A percentile compares a stretch with the other conserved stretches of the same genome.
phyloP scores from a whole-genome alignment of 2,113 vertebrate genomes.

The Thinocorus orbignyianus region DNA sequence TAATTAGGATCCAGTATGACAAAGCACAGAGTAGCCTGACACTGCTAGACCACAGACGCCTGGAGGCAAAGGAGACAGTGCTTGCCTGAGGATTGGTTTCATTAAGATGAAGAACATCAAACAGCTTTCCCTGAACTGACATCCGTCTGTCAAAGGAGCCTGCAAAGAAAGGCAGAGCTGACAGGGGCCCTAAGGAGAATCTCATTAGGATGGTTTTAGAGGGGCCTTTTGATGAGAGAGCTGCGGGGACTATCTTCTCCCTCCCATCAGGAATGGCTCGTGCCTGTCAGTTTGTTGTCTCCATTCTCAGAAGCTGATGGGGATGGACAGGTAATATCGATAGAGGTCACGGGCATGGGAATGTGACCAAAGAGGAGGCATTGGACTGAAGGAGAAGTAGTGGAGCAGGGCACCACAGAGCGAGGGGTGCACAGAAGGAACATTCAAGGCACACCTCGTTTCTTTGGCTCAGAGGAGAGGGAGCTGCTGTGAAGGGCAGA shows the following conservation, averaged over 20 bases:
- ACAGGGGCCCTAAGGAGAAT: constrained; percentile 54
- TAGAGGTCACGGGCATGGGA: neutral
- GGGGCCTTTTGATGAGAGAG: neutral
- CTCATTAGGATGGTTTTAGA: constrained; percentile 60
- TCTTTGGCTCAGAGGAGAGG: neutral
- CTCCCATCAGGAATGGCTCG: neutral
- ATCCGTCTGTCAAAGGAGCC: constrained; percentile 60
- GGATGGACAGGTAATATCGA: constrained; percentile 22
- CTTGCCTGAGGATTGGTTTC: constrained; percentile 43
- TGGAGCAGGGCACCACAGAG: neutral
- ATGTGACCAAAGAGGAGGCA: constrained; percentile 2
- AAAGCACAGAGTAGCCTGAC: constrained; percentile 43
- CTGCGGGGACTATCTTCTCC: neutral
- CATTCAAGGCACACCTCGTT: accelerated
- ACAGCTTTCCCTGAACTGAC: constrained; percentile 41
- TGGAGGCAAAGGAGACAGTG: constrained; percentile 37
- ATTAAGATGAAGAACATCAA: constrained; percentile 61
- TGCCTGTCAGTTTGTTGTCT: constrained; percentile 21
- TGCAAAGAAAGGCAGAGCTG: constrained; percentile 58
- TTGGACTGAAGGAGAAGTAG: neutral
- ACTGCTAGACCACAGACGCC: constrained; percentile 7
- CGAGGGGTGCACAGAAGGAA: neutral
- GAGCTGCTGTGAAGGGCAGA: neutral
- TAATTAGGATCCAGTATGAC: constrained; percentile 65
- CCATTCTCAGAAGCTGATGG: neutral